Conservation (phyloP, 2,888 invertebrate species). For the Papilio protenor region DNA sequence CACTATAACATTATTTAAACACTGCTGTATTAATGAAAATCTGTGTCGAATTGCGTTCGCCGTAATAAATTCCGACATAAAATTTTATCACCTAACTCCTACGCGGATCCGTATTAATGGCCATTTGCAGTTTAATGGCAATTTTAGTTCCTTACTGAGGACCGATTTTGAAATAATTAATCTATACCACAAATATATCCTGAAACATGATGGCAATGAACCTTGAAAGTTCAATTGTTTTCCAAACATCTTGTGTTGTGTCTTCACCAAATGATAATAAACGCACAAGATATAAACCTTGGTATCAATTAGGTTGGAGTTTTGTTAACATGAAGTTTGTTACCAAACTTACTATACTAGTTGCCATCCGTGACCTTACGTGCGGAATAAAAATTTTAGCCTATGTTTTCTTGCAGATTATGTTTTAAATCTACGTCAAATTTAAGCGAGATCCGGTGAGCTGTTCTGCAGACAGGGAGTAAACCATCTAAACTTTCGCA, state of each 20-base stretch:
- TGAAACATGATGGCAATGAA: not conserved
- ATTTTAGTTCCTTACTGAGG: slow-evolving; percentile 51
- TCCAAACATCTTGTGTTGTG: not conserved
- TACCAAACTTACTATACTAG: too few species aligned
- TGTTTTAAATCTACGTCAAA: too few species aligned
- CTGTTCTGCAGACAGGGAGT: too few species aligned
- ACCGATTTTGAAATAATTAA: slow-evolving; percentile 53
- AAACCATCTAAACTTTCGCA: too few species aligned
- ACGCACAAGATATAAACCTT: too few species aligned
- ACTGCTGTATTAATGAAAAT: slow-evolving; percentile 43
- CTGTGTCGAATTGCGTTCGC: slow-evolving; percentile 44
- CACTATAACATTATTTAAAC: slow-evolving; percentile 28
- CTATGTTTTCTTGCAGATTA: too few species aligned
- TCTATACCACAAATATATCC: slow-evolving; percentile 45
- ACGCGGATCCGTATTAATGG: slow-evolving; percentile 51
- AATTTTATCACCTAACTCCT: slow-evolving; percentile 66
- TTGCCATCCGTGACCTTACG: too few species aligned
- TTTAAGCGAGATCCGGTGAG: too few species aligned
- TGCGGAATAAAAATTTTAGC: too few species aligned
- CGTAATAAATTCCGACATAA: slow-evolving; percentile 57
- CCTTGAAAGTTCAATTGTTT: not conserved
- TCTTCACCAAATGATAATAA: too few species aligned
- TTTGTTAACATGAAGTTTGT: too few species aligned
- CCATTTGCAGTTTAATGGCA: slow-evolving; percentile 48
- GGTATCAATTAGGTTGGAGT: too few species aligned